phyloP scores from a whole-genome alignment of 1,140 invertebrate genomes.

The Campoletis sonorensis region DNA sequence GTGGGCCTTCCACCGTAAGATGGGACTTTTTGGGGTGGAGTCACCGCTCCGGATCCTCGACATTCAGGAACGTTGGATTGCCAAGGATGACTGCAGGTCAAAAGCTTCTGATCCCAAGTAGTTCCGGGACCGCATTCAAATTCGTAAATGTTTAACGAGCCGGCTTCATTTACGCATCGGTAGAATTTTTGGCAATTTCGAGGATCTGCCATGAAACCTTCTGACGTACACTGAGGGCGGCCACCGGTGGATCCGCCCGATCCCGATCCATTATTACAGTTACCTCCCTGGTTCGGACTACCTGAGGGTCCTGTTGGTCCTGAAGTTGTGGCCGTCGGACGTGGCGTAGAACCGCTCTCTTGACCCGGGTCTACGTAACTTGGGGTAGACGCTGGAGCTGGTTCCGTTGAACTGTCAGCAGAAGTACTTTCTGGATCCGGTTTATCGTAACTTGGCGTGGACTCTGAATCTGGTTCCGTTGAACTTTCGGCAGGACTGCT shows the following conservation, averaged over 20 bases:
- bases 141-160: slow-evolving; percentile 79
- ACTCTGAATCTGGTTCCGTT: no score
- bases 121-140: slow-evolving; percentile 82
- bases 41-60: slow-evolving; percentile 62
- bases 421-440: no score
- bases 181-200: slow-evolving; percentile 80
- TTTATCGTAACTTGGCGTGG: neutral
- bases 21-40: slow-evolving; percentile 59
- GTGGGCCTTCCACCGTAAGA: slow-evolving; percentile 63
- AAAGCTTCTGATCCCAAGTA: slow-evolving; percentile 80
- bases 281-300: neutral
- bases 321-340: no score
- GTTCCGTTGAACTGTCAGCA: no score
- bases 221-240: slow-evolving; percentile 74
- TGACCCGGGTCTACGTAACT: no score
- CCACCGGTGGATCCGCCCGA: slow-evolving; percentile 24
- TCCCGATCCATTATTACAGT: neutral
- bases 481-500: neutral
- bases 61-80: slow-evolving; percentile 53
- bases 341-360: no score
- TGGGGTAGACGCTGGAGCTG: no score
- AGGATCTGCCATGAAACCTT: slow-evolving; percentile 82
- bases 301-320: no score
- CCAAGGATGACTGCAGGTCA: slow-evolving; percentile 80
- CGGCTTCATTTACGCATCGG: slow-evolving; percentile 78